Base-by-base conservation (phyloP, 2,888 invertebrate genomes). In the Junonia oenone region DNA sequence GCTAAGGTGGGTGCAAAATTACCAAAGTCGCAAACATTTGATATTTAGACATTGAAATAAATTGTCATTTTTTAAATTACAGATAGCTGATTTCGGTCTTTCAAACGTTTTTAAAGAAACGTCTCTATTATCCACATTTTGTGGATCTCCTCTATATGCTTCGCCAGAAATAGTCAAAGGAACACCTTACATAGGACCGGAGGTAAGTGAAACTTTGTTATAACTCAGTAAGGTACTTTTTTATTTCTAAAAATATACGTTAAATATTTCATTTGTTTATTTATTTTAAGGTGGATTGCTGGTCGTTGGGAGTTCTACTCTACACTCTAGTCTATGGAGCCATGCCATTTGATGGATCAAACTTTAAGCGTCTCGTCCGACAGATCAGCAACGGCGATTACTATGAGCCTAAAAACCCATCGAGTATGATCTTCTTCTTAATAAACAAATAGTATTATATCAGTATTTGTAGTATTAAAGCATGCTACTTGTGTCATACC, bases 341-440 rank as follows among this genome's bases (percentile, higher is more conserved):
- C 64, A 99, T 99, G 99, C 99, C 97, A 51, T 99, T 99, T 81
- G 99, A 99, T 89, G 99, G 99, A 59, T 97, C 98, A 62, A 98
- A 99, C 90, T 99, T 99, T 87, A 98, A 98, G 85, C 94, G 97
- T 72, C 93, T 99, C 74, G 98, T 98, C 63, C 95, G 96, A 76
- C 98, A 99, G 89, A 99, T 99, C 76, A 98, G 98, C 70, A 95
- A 96, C 76, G 99, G 99, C 4, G 98, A 98, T 82, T 99, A 99
- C 83, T 98, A 97, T 77, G 99, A 99, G 85, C 99, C 99, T 45
- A 95, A 96, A 72, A 95, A 93, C 69, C 97, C 97, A 43, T 98
- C 99, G 61, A 94, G 97, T 96, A 83, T 91, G 94, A 91, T 59
- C 13, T 11, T 55, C 5, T 13, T 52, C 45, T 29, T 33, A 17